Percentiles rank a stretch among this genome's conserved stretches.
These are phyloP conservation scores for Polypterus senegalus DNA, from an alignment of 2,113 vertebrate genomes.

Conservation along the genomic window DNA sequence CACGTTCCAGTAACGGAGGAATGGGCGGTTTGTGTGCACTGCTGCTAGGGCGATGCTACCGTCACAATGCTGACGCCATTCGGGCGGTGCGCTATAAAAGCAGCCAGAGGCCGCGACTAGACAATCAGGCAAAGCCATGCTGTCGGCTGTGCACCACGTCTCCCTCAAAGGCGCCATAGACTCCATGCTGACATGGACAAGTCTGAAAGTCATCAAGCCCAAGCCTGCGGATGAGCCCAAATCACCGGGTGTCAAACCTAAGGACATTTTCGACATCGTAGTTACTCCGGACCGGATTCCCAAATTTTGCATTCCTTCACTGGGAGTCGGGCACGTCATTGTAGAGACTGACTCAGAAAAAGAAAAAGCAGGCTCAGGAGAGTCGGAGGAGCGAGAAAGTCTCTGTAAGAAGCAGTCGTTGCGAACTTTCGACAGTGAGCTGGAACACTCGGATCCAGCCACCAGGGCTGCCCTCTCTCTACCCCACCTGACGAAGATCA, in stretches of 20 bases:
- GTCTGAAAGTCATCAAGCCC: conserved; percentile 23
- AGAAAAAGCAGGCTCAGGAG: conserved; percentile 6
- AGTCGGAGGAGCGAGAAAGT: conserved; percentile 18
- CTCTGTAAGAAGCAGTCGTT: conserved; percentile 22
- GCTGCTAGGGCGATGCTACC: too few relatives aligned
- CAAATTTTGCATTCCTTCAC: conserved; percentile 45
- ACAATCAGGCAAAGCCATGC: conserved; percentile 15
- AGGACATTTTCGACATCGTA: conserved; percentile 17
- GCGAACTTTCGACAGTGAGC: neutral
- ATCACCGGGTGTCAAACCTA: conserved; percentile 18
- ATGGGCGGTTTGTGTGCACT: too few relatives aligned
- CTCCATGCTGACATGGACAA: conserved; percentile 28
- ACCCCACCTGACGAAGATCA: conserved; percentile 43
- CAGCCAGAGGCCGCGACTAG: too few relatives aligned
- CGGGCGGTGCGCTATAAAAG: too few relatives aligned
- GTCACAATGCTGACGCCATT: too few relatives aligned
- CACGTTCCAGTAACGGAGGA: too few relatives aligned
- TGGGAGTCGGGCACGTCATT: conserved; percentile 25
- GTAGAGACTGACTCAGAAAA: conserved; percentile 21
- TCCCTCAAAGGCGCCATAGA: conserved; percentile 28
- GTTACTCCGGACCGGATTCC: conserved; percentile 46
- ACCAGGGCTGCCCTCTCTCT: conserved; percentile 37
- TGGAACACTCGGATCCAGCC: conserved; percentile 28
- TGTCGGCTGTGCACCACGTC: conserved; percentile 21
- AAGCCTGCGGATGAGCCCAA: conserved; percentile 17